phyloP scores from a whole-genome alignment of 2,888 invertebrate genomes.

The Andrena bucephala region DNA sequence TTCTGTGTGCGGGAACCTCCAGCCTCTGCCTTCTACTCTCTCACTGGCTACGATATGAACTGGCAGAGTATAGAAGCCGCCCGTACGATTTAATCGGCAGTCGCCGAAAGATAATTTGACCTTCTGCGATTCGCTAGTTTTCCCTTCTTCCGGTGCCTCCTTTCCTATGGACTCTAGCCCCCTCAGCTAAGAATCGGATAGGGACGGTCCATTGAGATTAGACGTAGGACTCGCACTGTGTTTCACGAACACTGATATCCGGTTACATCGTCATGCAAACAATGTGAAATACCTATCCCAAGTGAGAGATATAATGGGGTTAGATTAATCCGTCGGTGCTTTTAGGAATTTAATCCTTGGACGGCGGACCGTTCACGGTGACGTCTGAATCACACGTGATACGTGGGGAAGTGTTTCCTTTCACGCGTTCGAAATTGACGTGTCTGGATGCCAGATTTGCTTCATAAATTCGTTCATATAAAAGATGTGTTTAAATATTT shows the following conservation, averaged over 20 bases:
- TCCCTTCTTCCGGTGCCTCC: conserved; percentile 48
- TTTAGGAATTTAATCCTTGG: too few species aligned
- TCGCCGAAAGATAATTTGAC: conserved; percentile 73
- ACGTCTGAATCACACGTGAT: too few species aligned
- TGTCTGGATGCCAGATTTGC: too few species aligned
- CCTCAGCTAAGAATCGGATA: conserved; percentile 27
- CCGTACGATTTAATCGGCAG: conserved; percentile 71
- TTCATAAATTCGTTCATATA: too few species aligned
- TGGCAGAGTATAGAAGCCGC: conserved; percentile 51
- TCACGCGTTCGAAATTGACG: too few species aligned
- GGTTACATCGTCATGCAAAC: background rate
- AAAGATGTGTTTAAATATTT: too few species aligned
- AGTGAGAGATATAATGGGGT: too few species aligned
- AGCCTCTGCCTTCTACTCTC: conserved; percentile 50
- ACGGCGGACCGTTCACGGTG: too few species aligned
- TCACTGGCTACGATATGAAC: conserved; percentile 66
- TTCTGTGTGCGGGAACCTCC: conserved; percentile 65
- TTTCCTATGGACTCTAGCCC: conserved; percentile 36
- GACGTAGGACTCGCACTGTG: background rate
- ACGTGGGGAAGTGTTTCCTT: too few species aligned
- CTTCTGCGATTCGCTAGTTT: conserved; percentile 64
- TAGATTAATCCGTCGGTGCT: too few species aligned
- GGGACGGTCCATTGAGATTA: conserved; percentile 31
- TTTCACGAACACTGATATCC: background rate
- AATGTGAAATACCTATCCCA: background rate